Conservation (phyloP, 2,888 invertebrate genomes). For the Lampropteryx suffumata region DNA sequence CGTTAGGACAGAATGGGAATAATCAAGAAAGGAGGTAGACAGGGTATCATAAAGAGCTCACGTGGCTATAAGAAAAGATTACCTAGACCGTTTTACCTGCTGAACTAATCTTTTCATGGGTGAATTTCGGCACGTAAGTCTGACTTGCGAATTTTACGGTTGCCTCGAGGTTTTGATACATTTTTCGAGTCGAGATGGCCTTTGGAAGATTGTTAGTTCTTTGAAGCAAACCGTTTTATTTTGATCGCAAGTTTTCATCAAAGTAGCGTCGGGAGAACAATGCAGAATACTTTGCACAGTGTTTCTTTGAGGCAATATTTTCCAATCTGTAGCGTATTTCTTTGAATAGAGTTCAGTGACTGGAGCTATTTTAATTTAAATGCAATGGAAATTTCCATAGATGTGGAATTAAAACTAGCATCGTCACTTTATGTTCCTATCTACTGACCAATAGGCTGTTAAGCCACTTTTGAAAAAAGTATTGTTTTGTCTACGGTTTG, state of each 20-base stretch:
- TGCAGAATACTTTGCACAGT: constrained; percentile 7
- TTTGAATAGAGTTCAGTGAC: constrained; percentile 3
- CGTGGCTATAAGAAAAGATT: constrained; percentile 32
- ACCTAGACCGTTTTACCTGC: constrained; percentile 26
- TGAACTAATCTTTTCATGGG: constrained; percentile 25
- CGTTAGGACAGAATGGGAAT: constrained; percentile 16
- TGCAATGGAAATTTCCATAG: background rate
- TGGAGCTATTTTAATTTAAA: constrained; percentile 2
- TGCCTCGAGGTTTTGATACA: constrained; percentile 9
- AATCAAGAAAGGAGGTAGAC: constrained; percentile 20
- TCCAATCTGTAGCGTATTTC: constrained; percentile 8
- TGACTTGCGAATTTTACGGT: constrained; percentile 24
- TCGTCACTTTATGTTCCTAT: no score
- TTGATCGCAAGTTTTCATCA: constrained; percentile 8
- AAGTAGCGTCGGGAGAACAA: constrained; percentile 14
- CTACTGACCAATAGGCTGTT: no score
- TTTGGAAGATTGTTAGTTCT: constrained; percentile 5
- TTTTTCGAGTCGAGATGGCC: constrained; percentile 4
- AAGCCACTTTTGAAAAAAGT: no score
- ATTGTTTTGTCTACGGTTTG: constrained; percentile 1
- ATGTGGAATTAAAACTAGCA: background rate
- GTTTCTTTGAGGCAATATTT: constrained; percentile 16
- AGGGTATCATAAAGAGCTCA: constrained; percentile 27
- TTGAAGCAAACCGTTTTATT: constrained; percentile 8
- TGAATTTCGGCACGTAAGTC: constrained; percentile 21